Base-by-base conservation (phyloP, 2,888 invertebrate genomes). In the Callinectes sapidus region DNA sequence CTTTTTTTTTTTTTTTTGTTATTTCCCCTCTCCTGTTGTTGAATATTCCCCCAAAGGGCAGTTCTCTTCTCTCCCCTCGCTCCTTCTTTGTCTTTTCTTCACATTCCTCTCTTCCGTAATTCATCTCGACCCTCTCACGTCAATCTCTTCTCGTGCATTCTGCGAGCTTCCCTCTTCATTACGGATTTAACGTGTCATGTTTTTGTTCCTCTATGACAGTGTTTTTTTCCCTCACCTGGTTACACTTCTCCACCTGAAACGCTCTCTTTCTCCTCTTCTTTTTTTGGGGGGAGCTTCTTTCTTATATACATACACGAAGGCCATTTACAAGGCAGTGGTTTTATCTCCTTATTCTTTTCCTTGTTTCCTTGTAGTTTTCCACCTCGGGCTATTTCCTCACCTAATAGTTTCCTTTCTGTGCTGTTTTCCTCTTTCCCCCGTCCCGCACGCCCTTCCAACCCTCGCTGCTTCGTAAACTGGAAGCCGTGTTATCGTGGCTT, bases 401-500 rank as follows among this genome's bases (percentile, higher is more conserved):
- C 32, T 81, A 81, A 32, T 81, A 81, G 81, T 81, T 35, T 81
- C 35, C 32, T 35, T 32, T 81, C 81, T 32, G 13, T 14, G 81
- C 81, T 81, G 14, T 35, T 81, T 81, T 10, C 81, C 81, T 35
- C 10, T 48, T 10, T 5, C 48, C 8, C 48, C 48, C 81, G 81
- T 28, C 81, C 35, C 32, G 81, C 32, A 14, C 81, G 18, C 81
- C 35, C 81, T 32, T 35, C 32, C 32, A 32, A 16, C 35, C 35
- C 32, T 32, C 32, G 35, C 32, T 81, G 81, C 16, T 81, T 32
- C 35, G 81, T 81, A 81, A 81, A 81, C 32, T 81, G 81, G 35
- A 35, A 81, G 81, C 16, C 81, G 81, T 81, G 35, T 81, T 81
- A 81, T 35, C 81, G 81, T 35, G 81, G 81, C 81, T 81, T 81